Evolutionary conservation across 2,888 invertebrate genomes (phyloP), one percentile per base, ranked within the genome.

Genomic region (Antheraea yamamai): DNA sequence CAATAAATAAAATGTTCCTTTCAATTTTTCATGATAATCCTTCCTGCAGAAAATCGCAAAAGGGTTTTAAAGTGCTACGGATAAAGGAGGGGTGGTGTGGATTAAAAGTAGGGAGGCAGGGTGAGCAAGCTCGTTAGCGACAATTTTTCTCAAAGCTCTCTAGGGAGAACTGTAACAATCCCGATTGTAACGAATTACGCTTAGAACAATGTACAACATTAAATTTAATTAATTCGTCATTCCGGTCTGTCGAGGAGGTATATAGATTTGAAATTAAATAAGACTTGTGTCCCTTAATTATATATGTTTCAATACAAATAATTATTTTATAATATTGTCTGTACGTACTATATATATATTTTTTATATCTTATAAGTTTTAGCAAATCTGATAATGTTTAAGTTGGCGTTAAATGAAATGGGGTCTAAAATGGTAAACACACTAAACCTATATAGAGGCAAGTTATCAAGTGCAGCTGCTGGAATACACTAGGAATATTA

Each of bases 101-200:
- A 92, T 92, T 92, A 91, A 92, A 92, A 91, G 88, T 85, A 85
- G 87, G 87, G 85, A 81, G 79, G 51, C 81, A 79, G 81, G 80
- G 80, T 80, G 81, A 68, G 75, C 88, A 88, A 92, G 94, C 93
- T 94, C 94, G 93, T 93, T 94, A 94, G 92, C 89, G 92, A 92
- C 92, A 93, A 92, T 94, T 94, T 94, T 94, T 93, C 93, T 93
- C 92, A 93, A 93, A 94, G 93, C 92, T 89, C 87, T 90, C 91
- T 88, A 90, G 82, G 83, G 91, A 87, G 92, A 91, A 92, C 93
- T 90, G 93, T 93, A 90, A 93, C 91, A 92, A 92, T 93, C 90
- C 89, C 90, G 92, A 93, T 92, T 93, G 91, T 93, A 92, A 94
- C 90, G 92, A 93, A 93, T 94, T 93, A 92, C 91, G 89, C 84